Evolutionary conservation across 2,888 invertebrate species (phyloP), one percentile per base, ranked within the genome.

Genomic region (Muscina levida): DNA sequence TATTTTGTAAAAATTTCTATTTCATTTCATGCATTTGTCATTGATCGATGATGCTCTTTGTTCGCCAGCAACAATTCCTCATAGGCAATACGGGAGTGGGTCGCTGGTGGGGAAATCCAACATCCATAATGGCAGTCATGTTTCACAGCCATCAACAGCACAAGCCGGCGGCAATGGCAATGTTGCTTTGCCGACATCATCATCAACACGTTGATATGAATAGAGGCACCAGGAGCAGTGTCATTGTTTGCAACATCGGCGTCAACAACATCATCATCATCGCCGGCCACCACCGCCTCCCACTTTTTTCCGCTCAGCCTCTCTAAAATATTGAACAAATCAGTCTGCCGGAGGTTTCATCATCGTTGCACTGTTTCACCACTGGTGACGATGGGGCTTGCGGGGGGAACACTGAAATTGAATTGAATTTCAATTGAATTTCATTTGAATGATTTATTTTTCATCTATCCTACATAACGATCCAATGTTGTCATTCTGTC

Each of bases 351-450:
- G 13, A 2, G 44, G 2, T 11, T 13, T 26, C 62, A 62, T 62
- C 39, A 66, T 66, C 70, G 19, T 19, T 19, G 13, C 42, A 37
- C 17, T 62, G 26, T 74, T 62, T 74, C 66, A 72, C 67, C 71
- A 74, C 51, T 71, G 53, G 59, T 44, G 24, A 31, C 13, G 2
- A 0, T 8, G 17, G 37, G 3, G 19, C 1, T 4, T 10, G 53
- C 1, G 19, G 6, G 22, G 5, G 19, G 51, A 68, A 68, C 13
- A 24, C 19, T 22, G 22, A 56, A 56, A 68, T 77, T 77, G 46
- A 75, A 81, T 83, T 82, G 67, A 72, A 83, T 80, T 84, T 81
- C 80, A 83, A 83, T 83, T 83, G 76, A 82, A 80, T 83, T 79
- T 83, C 53, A 42, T 72, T 76, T 79, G 72, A 79, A 72, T 79